These are phyloP conservation scores for Lontra canadensis DNA, from an alignment of 2,113 vertebrate species.

Conservation along the genomic window DNA sequence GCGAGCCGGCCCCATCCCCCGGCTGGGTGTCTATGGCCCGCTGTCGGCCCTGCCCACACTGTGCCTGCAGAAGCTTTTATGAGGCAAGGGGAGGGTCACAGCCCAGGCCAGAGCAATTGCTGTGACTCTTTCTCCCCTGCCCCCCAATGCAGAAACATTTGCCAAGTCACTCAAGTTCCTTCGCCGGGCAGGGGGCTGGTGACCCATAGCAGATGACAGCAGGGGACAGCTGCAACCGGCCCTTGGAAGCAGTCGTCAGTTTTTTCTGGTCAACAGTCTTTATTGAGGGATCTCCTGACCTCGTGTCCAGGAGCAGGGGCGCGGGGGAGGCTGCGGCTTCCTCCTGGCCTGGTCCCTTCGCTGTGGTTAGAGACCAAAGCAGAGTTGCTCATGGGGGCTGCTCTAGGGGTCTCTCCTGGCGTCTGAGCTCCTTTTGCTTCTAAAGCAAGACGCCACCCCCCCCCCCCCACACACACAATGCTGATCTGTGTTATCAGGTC, in stretches of 20 bases:
- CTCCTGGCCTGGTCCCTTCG: not conserved
- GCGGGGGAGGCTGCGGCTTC: not conserved
- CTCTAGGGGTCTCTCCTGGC: not conserved
- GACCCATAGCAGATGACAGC: constrained; percentile 54
- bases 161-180: constrained; percentile 63
- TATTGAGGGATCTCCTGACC: not conserved
- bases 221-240: not conserved
- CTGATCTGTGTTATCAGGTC: constrained; percentile 64
- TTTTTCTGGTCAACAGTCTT: not conserved
- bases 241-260: not conserved
- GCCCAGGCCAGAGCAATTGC: constrained; percentile 20
- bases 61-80: not conserved
- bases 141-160: constrained; percentile 38
- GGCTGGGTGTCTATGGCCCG: not conserved
- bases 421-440: constrained; percentile 35
- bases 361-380: not conserved
- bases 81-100: constrained; percentile 21
- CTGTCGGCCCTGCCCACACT: not conserved
- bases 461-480: not conserved
- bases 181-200: constrained; percentile 49
- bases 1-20: not conserved
- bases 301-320: no score
- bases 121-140: fast-evolving
- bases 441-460: not conserved
- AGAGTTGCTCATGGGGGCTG: not conserved